Conservation (phyloP, 2,888 invertebrate species). For the Amphipoea oculea region DNA sequence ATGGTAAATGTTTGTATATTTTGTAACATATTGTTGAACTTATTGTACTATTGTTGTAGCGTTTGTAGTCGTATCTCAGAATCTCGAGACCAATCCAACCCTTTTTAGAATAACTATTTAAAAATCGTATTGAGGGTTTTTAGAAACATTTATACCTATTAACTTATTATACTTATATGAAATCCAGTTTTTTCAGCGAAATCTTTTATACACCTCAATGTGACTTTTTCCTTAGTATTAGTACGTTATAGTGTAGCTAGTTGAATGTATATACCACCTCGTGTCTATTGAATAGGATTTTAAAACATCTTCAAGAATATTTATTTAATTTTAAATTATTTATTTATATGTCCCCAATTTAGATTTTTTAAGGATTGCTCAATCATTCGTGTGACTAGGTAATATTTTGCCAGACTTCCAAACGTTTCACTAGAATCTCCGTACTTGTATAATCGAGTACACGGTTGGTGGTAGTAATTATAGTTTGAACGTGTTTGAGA, state of each 20-base stretch:
- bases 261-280: conserved; percentile 67
- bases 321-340: conserved; percentile 69
- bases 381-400: conserved; percentile 79
- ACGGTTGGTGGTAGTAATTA: conserved; percentile 33
- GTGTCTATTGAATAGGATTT: conserved; percentile 71
- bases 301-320: conserved; percentile 59
- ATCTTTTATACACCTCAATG: conserved; percentile 87
- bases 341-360: conserved; percentile 74
- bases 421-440: conserved; percentile 55
- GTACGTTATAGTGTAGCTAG: conserved; percentile 80
- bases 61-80: conserved; percentile 83
- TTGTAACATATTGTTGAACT: conserved; percentile 87
- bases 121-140: conserved; percentile 82
- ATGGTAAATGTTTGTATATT: conserved; percentile 83
- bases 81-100: conserved; percentile 89
- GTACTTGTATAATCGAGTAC: conserved; percentile 29
- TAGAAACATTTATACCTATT: conserved; percentile 86
- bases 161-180: conserved; percentile 82
- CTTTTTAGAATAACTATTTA: conserved; percentile 86
- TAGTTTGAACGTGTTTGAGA: conserved; percentile 27
- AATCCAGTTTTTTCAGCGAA: conserved; percentile 84
- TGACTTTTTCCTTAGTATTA: conserved; percentile 84
- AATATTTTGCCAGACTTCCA: conserved; percentile 75
- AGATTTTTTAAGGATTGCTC: conserved; percentile 83
- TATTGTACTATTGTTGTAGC: conserved; percentile 82